A percentile compares a stretch with the other conserved stretches of the same genome.
Conservation (phyloP, 64 coral and sea anemone species). For the Montipora capricornis region DNA sequence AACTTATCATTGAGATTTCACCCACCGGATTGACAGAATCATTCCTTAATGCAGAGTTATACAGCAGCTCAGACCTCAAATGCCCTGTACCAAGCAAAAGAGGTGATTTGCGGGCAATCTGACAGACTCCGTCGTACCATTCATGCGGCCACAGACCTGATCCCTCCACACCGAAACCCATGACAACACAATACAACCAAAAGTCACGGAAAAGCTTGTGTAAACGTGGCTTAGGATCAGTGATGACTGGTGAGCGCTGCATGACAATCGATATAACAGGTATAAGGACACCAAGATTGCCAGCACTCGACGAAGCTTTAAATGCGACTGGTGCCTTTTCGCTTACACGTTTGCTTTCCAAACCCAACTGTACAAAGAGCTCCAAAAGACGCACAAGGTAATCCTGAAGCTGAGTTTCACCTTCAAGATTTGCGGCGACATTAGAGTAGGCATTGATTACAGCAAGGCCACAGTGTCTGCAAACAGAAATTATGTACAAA, state of each 20-base stretch:
- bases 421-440: constrained; percentile 80
- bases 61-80: constrained; percentile 90
- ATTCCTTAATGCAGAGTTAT: constrained; percentile 92
- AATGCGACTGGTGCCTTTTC: constrained; percentile 81
- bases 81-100: constrained; percentile 92
- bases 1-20: background rate
- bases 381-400: constrained; percentile 92
- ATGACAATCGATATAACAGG: constrained; percentile 92
- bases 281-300: constrained; percentile 95
- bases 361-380: constrained; percentile 96
- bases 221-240: constrained; percentile 90
- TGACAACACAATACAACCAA: constrained; percentile 97
- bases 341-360: constrained; percentile 93
- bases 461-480: constrained; percentile 89
- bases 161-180: constrained; percentile 94
- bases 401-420: constrained; percentile 84
- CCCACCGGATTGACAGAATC: constrained; percentile 94
- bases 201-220: constrained; percentile 97
- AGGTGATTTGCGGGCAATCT: constrained; percentile 87
- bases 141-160: constrained; percentile 88
- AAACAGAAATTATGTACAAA: background rate
- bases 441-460: constrained; percentile 94
- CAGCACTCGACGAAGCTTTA: constrained; percentile 96
- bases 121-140: constrained; percentile 94
- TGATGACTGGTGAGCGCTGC: constrained; percentile 77